Base-by-base conservation (phyloP, 2,797 vertebrate species). In the Lerista edwardsae region DNA sequence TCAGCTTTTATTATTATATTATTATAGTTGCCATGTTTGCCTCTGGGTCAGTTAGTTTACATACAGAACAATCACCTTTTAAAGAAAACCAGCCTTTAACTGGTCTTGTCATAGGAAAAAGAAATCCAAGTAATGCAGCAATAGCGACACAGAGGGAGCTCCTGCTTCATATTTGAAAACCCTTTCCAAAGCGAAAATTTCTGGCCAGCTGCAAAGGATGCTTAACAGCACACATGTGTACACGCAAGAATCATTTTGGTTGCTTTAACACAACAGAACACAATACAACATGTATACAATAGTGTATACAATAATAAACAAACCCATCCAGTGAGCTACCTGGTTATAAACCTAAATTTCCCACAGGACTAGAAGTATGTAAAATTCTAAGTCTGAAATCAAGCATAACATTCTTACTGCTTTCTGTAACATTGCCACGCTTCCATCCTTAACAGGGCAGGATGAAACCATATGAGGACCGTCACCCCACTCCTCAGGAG, bases 121-220 rank as follows among this genome's bases (percentile, higher is more conserved):
- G 6, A 76, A 90, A 71, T 9, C 62, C 62, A 27, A 83, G 47
- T 71, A 82, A 61, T 88, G 51, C 78, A 67, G 17, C 36, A 0
- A 0, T 39, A 80, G 75, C 51, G 92, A 62, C 80, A 79, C 8
- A 95, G 92, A 94, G 95, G 94, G 94, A 94, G 93, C 91, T 94
- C 89, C 91, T 93, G 91, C 85, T 91, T 96, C 21, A 12, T 80
- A 87, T 94, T 94, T 91, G 85, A 82, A 85, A 5, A 85, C 73
- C 34, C 82, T 47, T 76, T 85, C 57, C 15, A n/a, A 4, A 71
- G 0, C 67, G 74, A 81, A 62, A 90, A 80, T 88, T 89, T 89
- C 73, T 21, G 17, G 87, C 10, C 57, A 90, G 75, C 36, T 71
- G 62, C 51, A 88, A n/a, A 19, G 44, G 80, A 89, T 87, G 90